Evolutionary conservation across 2,113 vertebrate genomes (phyloP).

Genomic region (Erythrocercus mccallii): DNA sequence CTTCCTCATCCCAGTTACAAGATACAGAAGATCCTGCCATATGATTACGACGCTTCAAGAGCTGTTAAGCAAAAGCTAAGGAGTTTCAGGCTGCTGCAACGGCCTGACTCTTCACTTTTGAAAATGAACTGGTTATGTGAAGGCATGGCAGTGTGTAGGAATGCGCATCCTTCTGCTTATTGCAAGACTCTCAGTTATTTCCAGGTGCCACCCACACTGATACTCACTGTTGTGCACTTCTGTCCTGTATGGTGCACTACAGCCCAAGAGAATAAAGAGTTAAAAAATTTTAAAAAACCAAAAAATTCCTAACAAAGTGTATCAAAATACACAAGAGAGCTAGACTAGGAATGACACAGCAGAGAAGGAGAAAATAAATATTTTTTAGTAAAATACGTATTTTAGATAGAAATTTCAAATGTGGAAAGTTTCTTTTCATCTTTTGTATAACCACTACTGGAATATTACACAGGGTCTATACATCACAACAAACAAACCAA

Average conservation of each 20-base stretch:
- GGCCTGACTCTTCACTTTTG: background rate
- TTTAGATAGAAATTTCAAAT: background rate
- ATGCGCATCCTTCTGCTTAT: background rate
- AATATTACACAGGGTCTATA: background rate
- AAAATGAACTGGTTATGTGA: background rate
- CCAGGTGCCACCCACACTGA: background rate
- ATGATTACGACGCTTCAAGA: background rate
- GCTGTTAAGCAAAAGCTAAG: background rate
- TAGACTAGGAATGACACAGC: background rate
- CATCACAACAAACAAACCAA: background rate
- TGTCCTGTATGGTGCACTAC: background rate
- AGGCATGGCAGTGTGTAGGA: background rate
- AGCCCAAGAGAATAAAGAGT: background rate
- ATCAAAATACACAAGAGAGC: background rate
- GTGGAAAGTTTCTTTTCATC: background rate
- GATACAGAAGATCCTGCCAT: background rate
- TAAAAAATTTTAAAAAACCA: background rate
- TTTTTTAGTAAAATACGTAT: background rate
- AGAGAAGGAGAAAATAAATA: background rate
- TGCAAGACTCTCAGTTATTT: background rate
- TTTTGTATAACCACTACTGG: background rate
- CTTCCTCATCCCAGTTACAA: background rate
- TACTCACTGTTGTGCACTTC: background rate
- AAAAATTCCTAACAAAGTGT: background rate
- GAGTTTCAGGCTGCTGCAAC: background rate